Conservation (phyloP, 1,140 invertebrate genomes). For the Drosophila repletoides region DNA sequence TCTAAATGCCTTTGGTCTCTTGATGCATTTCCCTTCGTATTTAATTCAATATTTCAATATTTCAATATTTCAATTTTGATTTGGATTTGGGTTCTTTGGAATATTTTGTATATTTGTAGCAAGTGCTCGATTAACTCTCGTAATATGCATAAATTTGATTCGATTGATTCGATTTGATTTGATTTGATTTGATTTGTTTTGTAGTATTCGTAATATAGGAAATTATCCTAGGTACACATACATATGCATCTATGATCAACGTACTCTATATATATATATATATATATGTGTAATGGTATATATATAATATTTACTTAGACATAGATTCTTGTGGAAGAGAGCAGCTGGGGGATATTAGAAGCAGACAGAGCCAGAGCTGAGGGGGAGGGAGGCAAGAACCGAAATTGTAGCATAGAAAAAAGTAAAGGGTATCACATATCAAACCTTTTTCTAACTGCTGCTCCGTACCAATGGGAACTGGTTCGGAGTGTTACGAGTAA, state of each 20-base stretch:
- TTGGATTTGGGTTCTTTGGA: conserved; percentile 23
- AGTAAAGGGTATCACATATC: conserved; percentile 39
- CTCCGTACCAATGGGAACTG: too few species aligned
- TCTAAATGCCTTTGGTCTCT: conserved; percentile 69
- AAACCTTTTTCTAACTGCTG: conserved; percentile 18
- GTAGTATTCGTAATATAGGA: conserved; percentile 40
- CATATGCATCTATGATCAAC: conserved; percentile 48
- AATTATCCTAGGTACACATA: conserved; percentile 68
- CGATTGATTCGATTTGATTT: conserved; percentile 53
- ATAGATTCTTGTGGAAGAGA: conserved; percentile 52
- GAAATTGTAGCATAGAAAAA: background rate
- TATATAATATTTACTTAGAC: conserved; percentile 36
- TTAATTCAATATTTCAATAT: conserved; percentile 12
- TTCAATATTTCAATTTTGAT: conserved; percentile 6
- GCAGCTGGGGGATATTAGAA: conserved; percentile 28
- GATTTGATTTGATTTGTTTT: conserved; percentile 53
- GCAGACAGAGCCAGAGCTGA: background rate
- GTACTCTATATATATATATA: conserved; percentile 43
- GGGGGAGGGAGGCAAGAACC: background rate
- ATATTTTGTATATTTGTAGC: conserved; percentile 29
- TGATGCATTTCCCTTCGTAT: conserved; percentile 45
- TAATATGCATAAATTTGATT: conserved; percentile 61
- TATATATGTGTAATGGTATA: conserved; percentile 26
- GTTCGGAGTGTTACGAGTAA: too few species aligned
- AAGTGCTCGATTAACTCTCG: conserved; percentile 47